A percentile compares a stretch with the other conserved stretches of the same genome.
phyloP scores from a whole-genome alignment of 1,140 invertebrate genomes.

The Thaumatotibia leucotreta region DNA sequence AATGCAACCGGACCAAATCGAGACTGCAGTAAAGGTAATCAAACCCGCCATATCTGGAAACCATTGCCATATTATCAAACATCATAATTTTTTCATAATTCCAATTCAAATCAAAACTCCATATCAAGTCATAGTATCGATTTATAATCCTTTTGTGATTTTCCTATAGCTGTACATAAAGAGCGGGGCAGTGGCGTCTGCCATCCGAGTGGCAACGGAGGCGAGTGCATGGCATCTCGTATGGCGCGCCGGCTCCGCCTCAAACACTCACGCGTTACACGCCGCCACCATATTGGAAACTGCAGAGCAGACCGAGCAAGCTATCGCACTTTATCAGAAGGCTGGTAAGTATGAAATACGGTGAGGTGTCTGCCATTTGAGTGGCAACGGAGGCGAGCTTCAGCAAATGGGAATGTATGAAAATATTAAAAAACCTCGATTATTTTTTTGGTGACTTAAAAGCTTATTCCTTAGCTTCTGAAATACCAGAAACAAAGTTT shows the following conservation, averaged over 20 bases:
- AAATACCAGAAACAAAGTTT: no score
- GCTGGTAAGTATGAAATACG: constrained; percentile 81
- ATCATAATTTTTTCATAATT: no score
- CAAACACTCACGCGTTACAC: constrained; percentile 55
- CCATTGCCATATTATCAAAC: no score
- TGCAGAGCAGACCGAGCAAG: constrained; percentile 87
- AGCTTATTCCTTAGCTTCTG: no score
- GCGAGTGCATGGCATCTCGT: constrained; percentile 66
- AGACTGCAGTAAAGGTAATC: constrained; percentile 85
- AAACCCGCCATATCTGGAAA: no score
- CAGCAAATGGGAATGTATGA: no score
- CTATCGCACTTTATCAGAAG: constrained; percentile 95
- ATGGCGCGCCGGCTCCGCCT: constrained; percentile 76
- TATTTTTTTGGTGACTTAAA: no score
- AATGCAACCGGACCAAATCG: constrained; percentile 86
- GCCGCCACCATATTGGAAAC: constrained; percentile 94
- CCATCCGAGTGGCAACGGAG: constrained; percentile 66
- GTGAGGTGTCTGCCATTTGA: no score
- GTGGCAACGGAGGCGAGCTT: no score
- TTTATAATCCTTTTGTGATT: constrained; percentile 10
- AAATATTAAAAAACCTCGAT: no score
- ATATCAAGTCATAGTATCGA: no score
- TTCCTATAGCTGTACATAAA: constrained; percentile 64
- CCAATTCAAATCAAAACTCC: no score
- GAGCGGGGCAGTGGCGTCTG: constrained; percentile 63